Evolutionary conservation across 1,140 invertebrate species (phyloP).

Genomic region (Dufourea novaeangliae): DNA sequence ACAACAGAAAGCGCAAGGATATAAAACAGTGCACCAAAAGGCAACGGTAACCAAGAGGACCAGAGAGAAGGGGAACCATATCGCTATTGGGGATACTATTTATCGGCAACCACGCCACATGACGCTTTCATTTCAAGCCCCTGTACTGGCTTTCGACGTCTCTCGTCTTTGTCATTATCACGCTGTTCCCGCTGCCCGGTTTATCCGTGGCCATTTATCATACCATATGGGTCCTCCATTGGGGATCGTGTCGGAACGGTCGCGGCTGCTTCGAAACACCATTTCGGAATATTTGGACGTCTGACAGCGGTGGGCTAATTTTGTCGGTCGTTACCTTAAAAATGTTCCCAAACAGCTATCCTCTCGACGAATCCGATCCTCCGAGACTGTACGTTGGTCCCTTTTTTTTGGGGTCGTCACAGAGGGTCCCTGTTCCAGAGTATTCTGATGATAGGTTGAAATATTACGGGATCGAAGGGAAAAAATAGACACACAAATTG

Average conservation of each 20-base stretch:
- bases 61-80: neutral
- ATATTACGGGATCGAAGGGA: too few species aligned
- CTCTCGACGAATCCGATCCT: neutral
- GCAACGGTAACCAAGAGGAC: neutral
- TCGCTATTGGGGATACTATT: slow-evolving; percentile 1
- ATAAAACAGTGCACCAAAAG: too few species aligned
- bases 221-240: slow-evolving; percentile 11
- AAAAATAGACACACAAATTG: too few species aligned
- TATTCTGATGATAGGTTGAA: too few species aligned
- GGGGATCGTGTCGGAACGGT: neutral
- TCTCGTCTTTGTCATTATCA: slow-evolving; percentile 6
- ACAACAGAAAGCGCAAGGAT: too few species aligned
- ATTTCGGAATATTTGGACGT: neutral
- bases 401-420: too few species aligned
- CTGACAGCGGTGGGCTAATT: neutral
- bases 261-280: slow-evolving; percentile 2
- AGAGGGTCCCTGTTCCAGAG: neutral
- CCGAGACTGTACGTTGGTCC: neutral
- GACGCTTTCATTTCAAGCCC: neutral
- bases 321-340: neutral
- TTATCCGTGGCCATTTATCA: slow-evolving; percentile 22
- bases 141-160: neutral
- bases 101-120: slow-evolving; percentile 8
- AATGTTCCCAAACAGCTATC: too few species aligned
- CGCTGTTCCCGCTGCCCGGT: neutral